These are phyloP conservation scores for Pandion haliaetus DNA, from an alignment of 2,113 vertebrate genomes.

Conservation along the genomic window DNA sequence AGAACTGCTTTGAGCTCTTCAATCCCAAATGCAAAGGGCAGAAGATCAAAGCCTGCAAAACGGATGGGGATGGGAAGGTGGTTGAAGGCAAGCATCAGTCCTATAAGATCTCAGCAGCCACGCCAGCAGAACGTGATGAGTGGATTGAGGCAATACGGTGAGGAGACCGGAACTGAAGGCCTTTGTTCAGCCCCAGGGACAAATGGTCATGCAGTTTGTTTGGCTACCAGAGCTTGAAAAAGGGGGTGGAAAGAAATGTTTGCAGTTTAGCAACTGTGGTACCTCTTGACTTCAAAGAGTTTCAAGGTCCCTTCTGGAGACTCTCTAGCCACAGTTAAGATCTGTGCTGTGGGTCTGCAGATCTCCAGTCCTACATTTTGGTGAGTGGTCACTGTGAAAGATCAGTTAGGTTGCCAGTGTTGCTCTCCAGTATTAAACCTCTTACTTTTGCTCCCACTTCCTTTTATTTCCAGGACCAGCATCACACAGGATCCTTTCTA, in stretches of 20 bases:
- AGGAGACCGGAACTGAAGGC: background rate
- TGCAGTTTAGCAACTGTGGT: background rate
- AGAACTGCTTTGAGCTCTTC: constrained; percentile 95
- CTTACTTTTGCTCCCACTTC: background rate
- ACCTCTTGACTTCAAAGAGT: background rate
- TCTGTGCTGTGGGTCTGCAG: background rate
- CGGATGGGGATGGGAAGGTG: constrained; percentile 90
- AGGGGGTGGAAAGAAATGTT: background rate
- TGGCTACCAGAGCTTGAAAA: background rate
- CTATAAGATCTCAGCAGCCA: constrained; percentile 91
- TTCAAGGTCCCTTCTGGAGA: background rate
- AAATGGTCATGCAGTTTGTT: background rate
- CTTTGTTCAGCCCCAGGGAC: background rate
- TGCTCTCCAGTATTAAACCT: background rate
- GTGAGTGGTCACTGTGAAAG: background rate
- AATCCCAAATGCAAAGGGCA: constrained; percentile 89
- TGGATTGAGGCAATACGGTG: constrained; percentile 94
- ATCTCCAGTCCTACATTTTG: background rate
- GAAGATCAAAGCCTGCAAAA: constrained; percentile 97
- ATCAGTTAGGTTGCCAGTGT: background rate
- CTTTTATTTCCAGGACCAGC: constrained; percentile 79
- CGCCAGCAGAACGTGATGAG: constrained; percentile 85
- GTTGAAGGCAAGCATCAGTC: constrained; percentile 95
- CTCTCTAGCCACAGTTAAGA: background rate
- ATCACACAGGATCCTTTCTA: constrained; percentile 95